These are phyloP conservation scores for Drosophila orena DNA, from an alignment of 1,140 invertebrate genomes.

Conservation along the genomic window DNA sequence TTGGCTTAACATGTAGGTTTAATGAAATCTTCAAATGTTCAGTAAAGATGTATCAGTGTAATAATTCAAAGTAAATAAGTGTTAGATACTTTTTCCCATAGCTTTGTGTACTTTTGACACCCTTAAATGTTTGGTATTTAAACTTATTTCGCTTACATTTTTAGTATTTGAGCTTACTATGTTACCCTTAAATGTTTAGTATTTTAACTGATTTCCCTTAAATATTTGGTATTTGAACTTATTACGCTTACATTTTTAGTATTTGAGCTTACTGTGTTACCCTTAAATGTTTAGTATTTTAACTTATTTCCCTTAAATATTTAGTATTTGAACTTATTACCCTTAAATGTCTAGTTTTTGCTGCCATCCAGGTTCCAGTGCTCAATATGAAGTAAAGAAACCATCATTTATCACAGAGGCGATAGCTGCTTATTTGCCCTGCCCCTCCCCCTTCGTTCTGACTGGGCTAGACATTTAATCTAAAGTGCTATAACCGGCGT, in stretches of 20 bases:
- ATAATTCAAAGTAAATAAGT: background rate
- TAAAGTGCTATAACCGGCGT: slow-evolving; percentile 27
- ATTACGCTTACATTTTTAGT: no score
- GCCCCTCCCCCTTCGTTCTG: background rate
- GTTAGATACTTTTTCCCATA: background rate
- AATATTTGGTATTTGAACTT: background rate
- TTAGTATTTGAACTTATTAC: no score
- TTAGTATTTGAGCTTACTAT: no score
- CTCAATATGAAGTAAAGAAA: slow-evolving; percentile 6
- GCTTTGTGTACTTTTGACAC: background rate
- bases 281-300: no score
- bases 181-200: no score
- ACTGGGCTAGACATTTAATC: slow-evolving; percentile 48
- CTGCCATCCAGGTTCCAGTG: background rate
- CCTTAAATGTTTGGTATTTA: no score
- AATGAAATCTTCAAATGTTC: no score
- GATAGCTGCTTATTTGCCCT: background rate
- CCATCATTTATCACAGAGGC: slow-evolving; percentile 38
- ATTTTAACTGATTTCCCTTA: background rate
- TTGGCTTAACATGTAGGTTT: no score
- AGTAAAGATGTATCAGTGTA: no score
- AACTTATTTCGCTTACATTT: no score
- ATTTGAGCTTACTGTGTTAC: no score
- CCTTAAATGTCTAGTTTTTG: background rate
- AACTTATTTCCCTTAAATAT: no score